phyloP scores from a whole-genome alignment of 2,888 invertebrate genomes.

The Diaphora mendica region DNA sequence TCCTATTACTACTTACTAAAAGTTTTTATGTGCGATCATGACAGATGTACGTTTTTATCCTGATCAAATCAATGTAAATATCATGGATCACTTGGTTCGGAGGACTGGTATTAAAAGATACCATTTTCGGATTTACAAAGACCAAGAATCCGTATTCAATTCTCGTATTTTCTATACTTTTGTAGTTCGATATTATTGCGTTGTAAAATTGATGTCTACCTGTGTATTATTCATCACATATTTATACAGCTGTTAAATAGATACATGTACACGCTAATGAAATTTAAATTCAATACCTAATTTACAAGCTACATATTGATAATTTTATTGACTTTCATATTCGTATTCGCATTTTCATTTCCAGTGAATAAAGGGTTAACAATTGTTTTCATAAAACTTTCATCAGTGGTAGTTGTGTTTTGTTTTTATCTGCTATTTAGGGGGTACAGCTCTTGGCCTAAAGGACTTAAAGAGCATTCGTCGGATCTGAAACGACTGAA shows the following conservation, averaged over 20 bases:
- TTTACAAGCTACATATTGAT: neutral
- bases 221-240: neutral
- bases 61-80: slow-evolving; percentile 12
- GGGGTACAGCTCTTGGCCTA: too few species aligned
- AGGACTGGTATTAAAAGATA: neutral
- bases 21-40: neutral
- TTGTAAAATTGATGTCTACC: neutral
- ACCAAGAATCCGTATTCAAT: neutral
- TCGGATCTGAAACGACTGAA: too few species aligned
- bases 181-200: neutral
- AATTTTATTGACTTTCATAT: neutral
- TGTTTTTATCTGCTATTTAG: too few species aligned
- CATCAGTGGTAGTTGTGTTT: too few species aligned
- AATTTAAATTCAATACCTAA: neutral
- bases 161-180: neutral
- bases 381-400: neutral
- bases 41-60: slow-evolving; percentile 16
- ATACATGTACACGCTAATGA: neutral
- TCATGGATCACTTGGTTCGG: slow-evolving; percentile 9
- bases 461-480: too few species aligned
- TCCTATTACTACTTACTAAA: neutral
- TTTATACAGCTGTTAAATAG: neutral
- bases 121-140: neutral
- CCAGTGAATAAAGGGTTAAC: neutral
- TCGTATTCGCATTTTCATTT: neutral